Base-by-base conservation (phyloP, 2,113 vertebrate genomes). In the Macquaria australasica region DNA sequence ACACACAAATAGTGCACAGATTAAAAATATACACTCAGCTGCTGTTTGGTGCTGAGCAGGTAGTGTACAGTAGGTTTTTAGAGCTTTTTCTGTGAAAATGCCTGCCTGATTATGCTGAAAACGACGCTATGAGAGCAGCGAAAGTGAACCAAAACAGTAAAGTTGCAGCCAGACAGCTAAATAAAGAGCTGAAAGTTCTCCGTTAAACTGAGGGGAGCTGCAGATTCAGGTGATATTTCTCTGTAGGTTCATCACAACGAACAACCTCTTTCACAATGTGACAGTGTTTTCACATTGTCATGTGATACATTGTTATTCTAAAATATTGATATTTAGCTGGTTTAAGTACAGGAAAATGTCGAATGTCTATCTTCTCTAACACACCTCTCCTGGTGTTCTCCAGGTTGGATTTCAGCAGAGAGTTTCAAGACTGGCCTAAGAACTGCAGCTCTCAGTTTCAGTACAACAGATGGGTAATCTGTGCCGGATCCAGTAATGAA, bases 381-480 rank as follows among this genome's bases (percentile, higher is more conserved):
- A 69, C 28, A 51, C 21, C 7, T 39, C 7, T 53, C 64, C 37
- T 45, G 56, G 8, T 45, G 66, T n/a, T 45, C 8, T 43, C 14
- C 16, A 31, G 16, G 39, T 55, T 31, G 39, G 5, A 55, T 56
- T 74, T 56, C 18, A 53, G n/a, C 9, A 31, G 25, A 16, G 1
- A 58, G 41, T 34, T 6, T 50, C 3, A 68, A 25, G 67, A 67
- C 21, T 63, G n/a, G 43, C 25, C 34, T 39, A 43, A 80, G 16
- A 66, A 43, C 10, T 62, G 16, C 15, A 75, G 73, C 18, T 58
- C n/a, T 37, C 14, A 0, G 21, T 56, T 9, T 70, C 6, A 56
- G 31, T 12, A 18, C 50, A 74, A 64, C 81, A 69, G 73, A 81
- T 70, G 43, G 23, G 41, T 59, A 66, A 72, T 67, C 20, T 34